Base-by-base conservation (phyloP, 2,113 vertebrate genomes). In the Oriolus oriolus region DNA sequence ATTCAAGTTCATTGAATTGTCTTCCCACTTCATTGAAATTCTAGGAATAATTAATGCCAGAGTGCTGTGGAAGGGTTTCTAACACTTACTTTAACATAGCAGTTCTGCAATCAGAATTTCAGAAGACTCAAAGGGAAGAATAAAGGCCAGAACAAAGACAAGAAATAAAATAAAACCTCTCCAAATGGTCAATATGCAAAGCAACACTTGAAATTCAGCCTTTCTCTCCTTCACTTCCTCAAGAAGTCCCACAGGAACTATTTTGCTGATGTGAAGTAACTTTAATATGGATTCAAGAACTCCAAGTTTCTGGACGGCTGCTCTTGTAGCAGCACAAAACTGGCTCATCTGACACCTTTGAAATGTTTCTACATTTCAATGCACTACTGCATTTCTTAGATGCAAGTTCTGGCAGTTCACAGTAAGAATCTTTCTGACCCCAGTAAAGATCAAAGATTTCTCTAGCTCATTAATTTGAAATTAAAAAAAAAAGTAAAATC, bases 1-100 rank as follows among this genome's bases (percentile, higher is more conserved):
- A 96, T 83, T 93, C 35, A 49, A 92, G 47, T 71, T 93, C 83
- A 83, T 90, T 92, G 89, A 95, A 66, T 30, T 64, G 54, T 75
- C 73, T 71, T 86, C 71, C 24, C 10, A 3, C 56, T 94, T 63
- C 60, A 90, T 66, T 79, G 54, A 89, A 89, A 93, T 87, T 89
- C 79, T 65, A 78, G 50, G 56, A 87, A 81, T 77, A 93, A 96
- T 70, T 89, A 87, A 87, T 59, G 31, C 31, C 60, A 69, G 22
- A 71, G 41, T n/a, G 56, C 35, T n/a, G 8, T 13, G 30, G 75
- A 95, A 91, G 11, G 27, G 44, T 68, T 92, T 91, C 39, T 57
- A 86, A 50, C 23, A 69, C 31, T 71, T 85, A 41, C 33, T 84
- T 64, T 44, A 89, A 91, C 12, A 27, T 9, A 56, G 23, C 30